Evolutionary conservation across 2,797 vertebrate species (phyloP).

Genomic region (Sebastiscus tertius): DNA sequence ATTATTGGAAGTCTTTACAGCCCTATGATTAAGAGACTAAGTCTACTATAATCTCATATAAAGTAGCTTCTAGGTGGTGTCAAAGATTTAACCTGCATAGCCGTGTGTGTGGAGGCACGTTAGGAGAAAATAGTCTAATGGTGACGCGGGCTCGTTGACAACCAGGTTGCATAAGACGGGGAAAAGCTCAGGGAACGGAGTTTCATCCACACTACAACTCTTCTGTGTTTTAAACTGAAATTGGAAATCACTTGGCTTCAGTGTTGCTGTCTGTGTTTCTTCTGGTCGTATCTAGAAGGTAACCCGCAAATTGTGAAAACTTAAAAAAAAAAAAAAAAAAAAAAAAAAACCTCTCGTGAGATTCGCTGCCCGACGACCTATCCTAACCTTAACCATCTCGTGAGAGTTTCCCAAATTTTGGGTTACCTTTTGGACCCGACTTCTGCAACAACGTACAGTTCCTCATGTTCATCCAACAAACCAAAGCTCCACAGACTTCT

Average conservation of each 20-base stretch:
- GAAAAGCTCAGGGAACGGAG: background rate
- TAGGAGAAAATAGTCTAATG: background rate
- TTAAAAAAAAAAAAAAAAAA: too few relatives aligned
- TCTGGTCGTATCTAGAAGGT: too few relatives aligned
- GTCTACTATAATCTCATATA: background rate
- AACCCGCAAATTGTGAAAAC: too few relatives aligned
- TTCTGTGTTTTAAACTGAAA: background rate
- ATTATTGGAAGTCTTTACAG: background rate
- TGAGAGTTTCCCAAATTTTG: too few relatives aligned
- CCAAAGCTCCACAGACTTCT: background rate
- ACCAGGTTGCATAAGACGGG: background rate
- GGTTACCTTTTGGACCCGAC: too few relatives aligned
- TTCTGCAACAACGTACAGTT: background rate
- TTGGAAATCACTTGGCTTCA: background rate
- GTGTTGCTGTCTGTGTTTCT: too few relatives aligned
- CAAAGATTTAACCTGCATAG: background rate
- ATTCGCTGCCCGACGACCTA: fast-evolving
- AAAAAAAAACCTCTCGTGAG: too few relatives aligned
- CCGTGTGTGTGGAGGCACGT: background rate
- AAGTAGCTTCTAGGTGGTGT: background rate
- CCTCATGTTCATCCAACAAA: background rate
- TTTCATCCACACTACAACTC: background rate
- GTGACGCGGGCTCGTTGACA: background rate
- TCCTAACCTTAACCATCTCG: too few relatives aligned
- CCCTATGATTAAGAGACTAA: background rate